These are phyloP conservation scores for Aramus guarauna DNA, from an alignment of 2,113 vertebrate species.

Conservation along the genomic window DNA sequence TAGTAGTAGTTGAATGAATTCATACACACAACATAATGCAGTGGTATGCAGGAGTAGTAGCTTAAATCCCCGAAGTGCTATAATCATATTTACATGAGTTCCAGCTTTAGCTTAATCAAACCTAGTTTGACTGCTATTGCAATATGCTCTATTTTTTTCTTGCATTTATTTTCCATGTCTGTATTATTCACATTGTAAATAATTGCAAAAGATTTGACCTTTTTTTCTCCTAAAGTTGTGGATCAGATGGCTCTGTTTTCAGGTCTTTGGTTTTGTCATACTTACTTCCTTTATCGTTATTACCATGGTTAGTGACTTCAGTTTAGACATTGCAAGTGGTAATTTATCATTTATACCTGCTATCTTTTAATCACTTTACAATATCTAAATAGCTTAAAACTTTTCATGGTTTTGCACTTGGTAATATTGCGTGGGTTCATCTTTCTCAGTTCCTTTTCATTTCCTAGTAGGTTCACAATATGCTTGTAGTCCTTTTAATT, in stretches of 20 bases:
- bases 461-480: neutral
- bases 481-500: neutral
- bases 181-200: neutral
- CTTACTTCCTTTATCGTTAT: neutral
- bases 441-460: neutral
- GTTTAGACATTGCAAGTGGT: neutral
- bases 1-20: neutral
- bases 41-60: neutral
- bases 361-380: neutral
- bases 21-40: neutral
- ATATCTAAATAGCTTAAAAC: neutral
- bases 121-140: neutral
- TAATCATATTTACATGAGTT: neutral
- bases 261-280: neutral
- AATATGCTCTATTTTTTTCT: neutral
- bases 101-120: neutral
- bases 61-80: neutral
- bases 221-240: neutral
- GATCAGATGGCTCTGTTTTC: neutral
- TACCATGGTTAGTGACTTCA: neutral
- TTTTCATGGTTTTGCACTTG: neutral
- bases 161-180: neutral
- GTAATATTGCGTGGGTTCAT: neutral
- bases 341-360: neutral
- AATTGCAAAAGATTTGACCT: neutral